Conservation (phyloP, 2,113 vertebrate species). For the Hyperopisus bebe region DNA sequence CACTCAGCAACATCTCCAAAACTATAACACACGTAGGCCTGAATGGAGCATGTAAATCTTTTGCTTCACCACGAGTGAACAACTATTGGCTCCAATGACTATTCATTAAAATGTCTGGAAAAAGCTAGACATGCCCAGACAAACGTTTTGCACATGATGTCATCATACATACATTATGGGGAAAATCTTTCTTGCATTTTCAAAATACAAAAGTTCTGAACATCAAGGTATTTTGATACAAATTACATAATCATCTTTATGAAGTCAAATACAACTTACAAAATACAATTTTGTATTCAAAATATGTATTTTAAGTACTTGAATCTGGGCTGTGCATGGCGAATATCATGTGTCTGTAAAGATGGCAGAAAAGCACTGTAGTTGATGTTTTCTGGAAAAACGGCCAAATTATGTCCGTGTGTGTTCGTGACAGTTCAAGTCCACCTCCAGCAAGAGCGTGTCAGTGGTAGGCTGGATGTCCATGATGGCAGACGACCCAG, state of each 20-base stretch:
- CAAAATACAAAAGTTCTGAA: background rate
- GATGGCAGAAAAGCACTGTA: background rate
- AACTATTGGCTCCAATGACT: background rate
- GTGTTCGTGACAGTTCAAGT: conserved; percentile 78
- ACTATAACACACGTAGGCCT: background rate
- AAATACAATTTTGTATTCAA: background rate
- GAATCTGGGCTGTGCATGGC: background rate
- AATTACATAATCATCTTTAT: background rate
- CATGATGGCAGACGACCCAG: conserved; percentile 94
- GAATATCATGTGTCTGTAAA: background rate
- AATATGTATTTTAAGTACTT: background rate
- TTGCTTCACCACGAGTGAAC: background rate
- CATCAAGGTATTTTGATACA: background rate
- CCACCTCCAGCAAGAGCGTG: conserved; percentile 81
- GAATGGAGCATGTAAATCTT: background rate
- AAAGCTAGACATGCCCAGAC: background rate
- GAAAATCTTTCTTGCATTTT: background rate
- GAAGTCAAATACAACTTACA: background rate
- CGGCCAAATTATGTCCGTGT: background rate
- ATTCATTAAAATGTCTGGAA: background rate
- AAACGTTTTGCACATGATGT: background rate
- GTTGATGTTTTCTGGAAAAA: background rate
- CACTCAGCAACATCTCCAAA: background rate
- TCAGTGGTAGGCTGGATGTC: conserved; percentile 94
- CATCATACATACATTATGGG: background rate